Percentiles rank a stretch among this genome's conserved stretches.
Evolutionary conservation across 2,797 vertebrate species (phyloP).

Genomic region (Microchirus variegatus): DNA sequence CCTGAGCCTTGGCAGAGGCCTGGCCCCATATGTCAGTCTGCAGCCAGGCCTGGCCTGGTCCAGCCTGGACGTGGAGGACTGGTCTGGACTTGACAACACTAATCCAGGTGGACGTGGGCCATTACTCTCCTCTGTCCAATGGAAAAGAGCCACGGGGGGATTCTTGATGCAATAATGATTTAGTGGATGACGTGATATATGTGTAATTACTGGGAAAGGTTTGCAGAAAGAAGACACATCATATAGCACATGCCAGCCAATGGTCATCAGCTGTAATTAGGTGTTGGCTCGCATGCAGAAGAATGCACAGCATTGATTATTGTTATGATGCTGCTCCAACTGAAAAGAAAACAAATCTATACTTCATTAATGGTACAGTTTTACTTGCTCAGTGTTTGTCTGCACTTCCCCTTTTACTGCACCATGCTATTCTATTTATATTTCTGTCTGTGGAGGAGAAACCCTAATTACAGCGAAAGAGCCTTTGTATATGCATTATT

Average conservation of each 20-base stretch:
- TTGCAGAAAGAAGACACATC: conserved; percentile 62
- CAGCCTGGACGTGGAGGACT: conserved; percentile 17
- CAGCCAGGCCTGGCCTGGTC: conserved; percentile 19
- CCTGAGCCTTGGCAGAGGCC: conserved; percentile 36
- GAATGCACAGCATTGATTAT: conserved; percentile 42
- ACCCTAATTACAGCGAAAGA: no score
- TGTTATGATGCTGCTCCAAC: conserved; percentile 46
- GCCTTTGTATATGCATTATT: no score
- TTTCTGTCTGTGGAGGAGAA: no score
- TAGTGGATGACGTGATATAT: conserved; percentile 68
- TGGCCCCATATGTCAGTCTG: conserved; percentile 48
- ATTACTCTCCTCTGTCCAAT: conserved; percentile 60
- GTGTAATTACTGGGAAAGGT: conserved; percentile 67
- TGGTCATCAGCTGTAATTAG: conserved; percentile 70
- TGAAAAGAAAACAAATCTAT: conserved; percentile 50
- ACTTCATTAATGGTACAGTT: conserved; percentile 32
- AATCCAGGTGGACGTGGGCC: conserved; percentile 60
- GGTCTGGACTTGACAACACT: conserved; percentile 25
- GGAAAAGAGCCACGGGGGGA: conserved; percentile 53
- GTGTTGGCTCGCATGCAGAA: conserved; percentile 50
- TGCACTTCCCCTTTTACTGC: neutral
- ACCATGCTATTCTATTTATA: neutral
- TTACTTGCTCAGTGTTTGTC: conserved; percentile 1
- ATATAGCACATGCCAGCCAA: conserved; percentile 57
- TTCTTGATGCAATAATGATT: conserved; percentile 61